Percentiles rank a stretch among this genome's conserved stretches.
Evolutionary conservation across 2,888 invertebrate genomes (phyloP).

Genomic region (Caenorhabditis virilis): DNA sequence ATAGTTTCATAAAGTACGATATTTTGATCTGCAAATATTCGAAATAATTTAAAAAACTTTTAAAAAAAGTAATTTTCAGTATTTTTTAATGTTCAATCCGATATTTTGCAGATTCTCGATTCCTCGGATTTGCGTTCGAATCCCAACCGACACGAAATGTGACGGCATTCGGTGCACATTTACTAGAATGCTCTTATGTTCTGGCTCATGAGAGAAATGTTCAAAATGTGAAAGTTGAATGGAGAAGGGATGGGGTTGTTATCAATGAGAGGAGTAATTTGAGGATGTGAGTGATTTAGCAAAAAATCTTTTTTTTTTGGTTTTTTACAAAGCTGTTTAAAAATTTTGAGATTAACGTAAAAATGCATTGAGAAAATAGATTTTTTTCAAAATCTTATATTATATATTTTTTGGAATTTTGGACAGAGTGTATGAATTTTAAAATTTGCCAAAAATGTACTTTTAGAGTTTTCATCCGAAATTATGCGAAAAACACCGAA

Average conservation of each 20-base stretch:
- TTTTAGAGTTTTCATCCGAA: no score
- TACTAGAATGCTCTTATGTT: slow-evolving; percentile 44
- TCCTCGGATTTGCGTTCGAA: slow-evolving; percentile 33
- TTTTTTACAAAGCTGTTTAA: background rate
- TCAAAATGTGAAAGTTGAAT: slow-evolving; percentile 39
- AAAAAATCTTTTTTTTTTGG: slow-evolving; percentile 2
- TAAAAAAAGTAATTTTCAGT: background rate
- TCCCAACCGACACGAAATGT: slow-evolving; percentile 20
- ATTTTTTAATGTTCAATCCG: no score
- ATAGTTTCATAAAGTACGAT: background rate
- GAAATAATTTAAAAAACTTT: background rate
- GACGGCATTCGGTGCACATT: slow-evolving; percentile 7
- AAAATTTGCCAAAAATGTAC: no score
- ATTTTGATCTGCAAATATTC: no score
- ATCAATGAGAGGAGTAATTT: slow-evolving; percentile 18
- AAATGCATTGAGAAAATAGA: no score
- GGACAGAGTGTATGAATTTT: no score
- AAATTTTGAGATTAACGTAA: no score
- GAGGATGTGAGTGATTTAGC: slow-evolving; percentile 20
- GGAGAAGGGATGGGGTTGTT: slow-evolving; percentile 44
- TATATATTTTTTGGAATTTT: no score
- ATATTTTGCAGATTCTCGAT: slow-evolving; percentile 32
- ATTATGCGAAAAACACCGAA: no score
- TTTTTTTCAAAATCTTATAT: no score
- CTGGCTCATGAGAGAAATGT: slow-evolving; percentile 38